Conservation (phyloP, 2,797 vertebrate genomes). For the Tokudaia muenninki region DNA sequence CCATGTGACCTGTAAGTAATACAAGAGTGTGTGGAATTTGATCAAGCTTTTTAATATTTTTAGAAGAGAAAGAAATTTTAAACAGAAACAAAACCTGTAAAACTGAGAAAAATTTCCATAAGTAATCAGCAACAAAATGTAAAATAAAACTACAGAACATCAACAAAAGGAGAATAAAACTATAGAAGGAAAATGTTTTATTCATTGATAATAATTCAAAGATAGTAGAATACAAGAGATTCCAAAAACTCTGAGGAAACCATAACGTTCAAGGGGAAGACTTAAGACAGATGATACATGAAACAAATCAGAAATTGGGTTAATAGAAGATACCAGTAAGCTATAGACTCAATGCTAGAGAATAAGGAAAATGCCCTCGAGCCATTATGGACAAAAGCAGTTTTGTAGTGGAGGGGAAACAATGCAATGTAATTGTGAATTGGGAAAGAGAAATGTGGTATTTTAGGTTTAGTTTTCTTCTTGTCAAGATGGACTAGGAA, state of each 20-base stretch:
- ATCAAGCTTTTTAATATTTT: background rate
- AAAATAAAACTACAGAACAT: background rate
- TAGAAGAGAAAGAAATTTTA: background rate
- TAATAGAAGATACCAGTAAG: background rate
- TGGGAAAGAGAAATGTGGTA: background rate
- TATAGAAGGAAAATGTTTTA: background rate
- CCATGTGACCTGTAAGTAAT: background rate
- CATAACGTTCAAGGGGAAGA: background rate
- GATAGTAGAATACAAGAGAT: background rate
- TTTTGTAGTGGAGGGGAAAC: background rate
- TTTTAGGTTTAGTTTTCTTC: too few species aligned
- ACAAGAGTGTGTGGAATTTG: too few species aligned
- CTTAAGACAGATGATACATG: background rate
- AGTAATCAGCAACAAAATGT: background rate
- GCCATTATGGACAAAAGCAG: background rate
- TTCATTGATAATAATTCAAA: background rate
- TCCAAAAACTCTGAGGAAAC: background rate
- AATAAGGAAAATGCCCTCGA: background rate
- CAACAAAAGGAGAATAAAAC: background rate
- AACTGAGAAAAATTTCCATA: background rate
- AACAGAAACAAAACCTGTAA: background rate
- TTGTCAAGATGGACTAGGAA: too few species aligned
- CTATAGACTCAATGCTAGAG: background rate
- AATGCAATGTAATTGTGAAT: background rate
- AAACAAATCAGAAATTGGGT: background rate